phyloP scores from a whole-genome alignment of 2,113 vertebrate genomes.

The Piaya cayana region DNA sequence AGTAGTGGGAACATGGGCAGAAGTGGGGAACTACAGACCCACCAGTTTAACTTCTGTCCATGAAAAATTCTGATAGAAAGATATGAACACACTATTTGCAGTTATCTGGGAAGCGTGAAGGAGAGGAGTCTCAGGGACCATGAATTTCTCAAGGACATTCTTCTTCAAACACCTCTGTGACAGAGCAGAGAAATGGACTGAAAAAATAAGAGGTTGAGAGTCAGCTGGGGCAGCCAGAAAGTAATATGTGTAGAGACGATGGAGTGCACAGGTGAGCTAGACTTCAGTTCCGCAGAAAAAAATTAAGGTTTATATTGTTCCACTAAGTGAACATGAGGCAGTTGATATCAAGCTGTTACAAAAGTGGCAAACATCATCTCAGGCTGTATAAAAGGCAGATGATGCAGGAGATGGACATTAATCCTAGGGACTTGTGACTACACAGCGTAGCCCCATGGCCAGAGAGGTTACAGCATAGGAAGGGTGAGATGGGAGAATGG shows the following conservation, averaged over 20 bases:
- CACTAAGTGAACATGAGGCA: neutral
- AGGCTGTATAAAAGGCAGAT: neutral
- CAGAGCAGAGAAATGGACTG: neutral
- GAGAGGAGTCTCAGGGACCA: neutral
- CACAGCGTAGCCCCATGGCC: neutral
- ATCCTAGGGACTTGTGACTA: neutral
- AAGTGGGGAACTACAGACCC: neutral
- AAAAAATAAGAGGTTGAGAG: neutral
- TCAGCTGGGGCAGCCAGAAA: neutral
- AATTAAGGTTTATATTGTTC: neutral
- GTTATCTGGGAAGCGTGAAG: neutral
- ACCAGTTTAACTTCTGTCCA: neutral
- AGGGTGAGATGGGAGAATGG: neutral
- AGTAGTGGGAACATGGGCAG: neutral
- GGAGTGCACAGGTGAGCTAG: neutral
- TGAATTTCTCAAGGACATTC: neutral
- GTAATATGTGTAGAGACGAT: neutral
- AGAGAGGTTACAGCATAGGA: neutral
- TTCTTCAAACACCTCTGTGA: neutral
- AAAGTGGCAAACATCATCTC: neutral
- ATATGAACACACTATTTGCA: neutral
- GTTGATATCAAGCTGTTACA: neutral
- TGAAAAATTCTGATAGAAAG: neutral
- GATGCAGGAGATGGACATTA: neutral
- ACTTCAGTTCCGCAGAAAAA: neutral